Base-by-base conservation (phyloP, 92 coral and sea anemone genomes). In the Isaurus tuberculatus region DNA sequence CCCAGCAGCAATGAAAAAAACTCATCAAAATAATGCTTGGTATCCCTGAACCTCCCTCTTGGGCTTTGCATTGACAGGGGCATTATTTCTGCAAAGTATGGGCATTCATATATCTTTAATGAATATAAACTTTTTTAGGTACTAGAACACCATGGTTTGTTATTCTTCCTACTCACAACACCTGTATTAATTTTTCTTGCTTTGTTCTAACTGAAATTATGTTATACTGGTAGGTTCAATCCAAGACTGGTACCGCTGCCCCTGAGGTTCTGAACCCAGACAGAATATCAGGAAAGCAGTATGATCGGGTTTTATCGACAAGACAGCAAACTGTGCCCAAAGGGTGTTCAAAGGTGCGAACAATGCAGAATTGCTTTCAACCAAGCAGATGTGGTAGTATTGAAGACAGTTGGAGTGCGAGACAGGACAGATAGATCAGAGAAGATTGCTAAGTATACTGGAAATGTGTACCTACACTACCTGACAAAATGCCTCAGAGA, bases 401-500 rank as follows among this genome's bases (percentile, higher is more conserved):
- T 90, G 11, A 90, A 90, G 57, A 81, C 85, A 51, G 90, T 86
- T 6, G 92, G 93, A n/a, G 74, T 86, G 10, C 75, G 79, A 36
- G 86, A 87, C 30, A 17, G 88, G 14, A 90, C 90, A 8, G 89
- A 90, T 73, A 90, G 83, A 57, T 57, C 89, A 0, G 91, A 91
- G 9, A 90, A 87, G 37, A 64, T 44, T 27, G 74, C 79, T 1
- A 87, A 82, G 68, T 84, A 90, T 40, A 79, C 91, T 28, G 94
- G 94, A 3, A 90, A 90, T 66, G 81, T 87, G 8, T 90, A 90
- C 27, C 86, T 90, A 8, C 88, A 90, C 19, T 90, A 86, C 30
- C 83, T 90, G 1, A 86, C 93, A 23, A 81, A 77, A 32, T 90
- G 90, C 58, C 83, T 87, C 23, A 87, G 40, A 55, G 87, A 90